phyloP scores from a whole-genome alignment of 2,888 invertebrate species.

The Ryuthela nishihirai region DNA sequence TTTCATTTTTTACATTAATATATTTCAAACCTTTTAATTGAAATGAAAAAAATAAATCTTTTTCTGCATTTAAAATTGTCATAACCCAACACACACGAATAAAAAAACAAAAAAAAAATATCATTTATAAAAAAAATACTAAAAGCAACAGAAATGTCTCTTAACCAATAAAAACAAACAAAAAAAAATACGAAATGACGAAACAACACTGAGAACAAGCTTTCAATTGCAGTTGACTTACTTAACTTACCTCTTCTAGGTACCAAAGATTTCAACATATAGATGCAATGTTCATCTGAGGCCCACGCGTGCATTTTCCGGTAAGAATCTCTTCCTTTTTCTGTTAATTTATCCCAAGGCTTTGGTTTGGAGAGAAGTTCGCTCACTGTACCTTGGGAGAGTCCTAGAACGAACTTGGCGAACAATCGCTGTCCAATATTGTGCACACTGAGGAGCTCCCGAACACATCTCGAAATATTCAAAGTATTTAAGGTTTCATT shows the following conservation, averaged over 20 bases:
- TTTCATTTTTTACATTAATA: too few species aligned
- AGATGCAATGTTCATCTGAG: constrained; percentile 93
- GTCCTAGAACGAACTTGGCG: constrained; percentile 95
- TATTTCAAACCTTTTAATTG: too few species aligned
- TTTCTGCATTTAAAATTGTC: too few species aligned
- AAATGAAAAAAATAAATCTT: too few species aligned
- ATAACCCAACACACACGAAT: too few species aligned
- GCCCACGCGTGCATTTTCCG: constrained; percentile 99
- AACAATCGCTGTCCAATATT: constrained; percentile 98
- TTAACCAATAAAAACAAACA: too few species aligned
- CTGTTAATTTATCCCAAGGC: constrained; percentile 99
- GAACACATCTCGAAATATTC: constrained; percentile 81
- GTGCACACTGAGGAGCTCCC: constrained; percentile 91
- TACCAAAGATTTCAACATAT: constrained; percentile 94
- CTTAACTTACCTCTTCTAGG: constrained; percentile 80
- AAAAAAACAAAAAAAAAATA: too few species aligned
- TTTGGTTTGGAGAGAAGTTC: constrained; percentile 98
- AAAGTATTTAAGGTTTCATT: constrained; percentile 92
- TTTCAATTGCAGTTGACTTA: too few species aligned
- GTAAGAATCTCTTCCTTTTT: constrained; percentile 98
- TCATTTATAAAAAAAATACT: too few species aligned
- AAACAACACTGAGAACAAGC: background rate
- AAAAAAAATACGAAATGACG: background rate
- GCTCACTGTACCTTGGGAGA: constrained; percentile 96
- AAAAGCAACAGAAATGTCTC: too few species aligned